A percentile compares a stretch with the other conserved stretches of the same genome.
These are phyloP conservation scores for Nephila pilipes DNA, from an alignment of 1,140 invertebrate species.

Conservation along the genomic window DNA sequence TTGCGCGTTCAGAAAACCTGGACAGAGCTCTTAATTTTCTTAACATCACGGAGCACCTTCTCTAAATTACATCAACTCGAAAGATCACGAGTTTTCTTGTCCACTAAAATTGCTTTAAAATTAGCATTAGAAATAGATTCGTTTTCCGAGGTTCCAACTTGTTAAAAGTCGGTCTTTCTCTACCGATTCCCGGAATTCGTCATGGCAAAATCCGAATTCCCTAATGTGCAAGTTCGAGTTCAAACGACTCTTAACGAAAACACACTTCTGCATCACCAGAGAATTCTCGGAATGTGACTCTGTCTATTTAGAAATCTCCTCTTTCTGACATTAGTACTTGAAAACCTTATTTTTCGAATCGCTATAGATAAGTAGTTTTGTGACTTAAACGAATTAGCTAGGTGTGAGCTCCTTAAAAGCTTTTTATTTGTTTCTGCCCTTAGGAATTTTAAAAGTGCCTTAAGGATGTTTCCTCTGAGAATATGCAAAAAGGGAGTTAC, in stretches of 20 bases:
- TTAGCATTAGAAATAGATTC: constrained; percentile 30
- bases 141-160: background rate
- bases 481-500: background rate
- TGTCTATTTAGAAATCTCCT: constrained; percentile 28
- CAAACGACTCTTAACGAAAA: constrained; percentile 23
- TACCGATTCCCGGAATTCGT: background rate
- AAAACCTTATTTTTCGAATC: background rate
- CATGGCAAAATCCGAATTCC: background rate
- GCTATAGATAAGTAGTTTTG: constrained; percentile 25
- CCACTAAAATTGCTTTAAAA: constrained; percentile 20
- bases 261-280: constrained; percentile 13
- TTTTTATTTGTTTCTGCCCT: constrained; percentile 21
- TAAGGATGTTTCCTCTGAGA: constrained; percentile 7
- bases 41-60: background rate
- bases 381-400: constrained; percentile 20
- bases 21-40: background rate
- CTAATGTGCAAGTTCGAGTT: constrained; percentile 15
- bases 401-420: constrained; percentile 29
- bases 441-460: constrained; percentile 9
- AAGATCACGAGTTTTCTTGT: background rate
- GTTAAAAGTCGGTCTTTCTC: constrained; percentile 27
- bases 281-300: constrained; percentile 1
- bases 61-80: background rate
- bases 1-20: no score
- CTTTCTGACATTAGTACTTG: background rate